Conservation (phyloP, 2,888 invertebrate genomes). For the Cybosia mesomella region DNA sequence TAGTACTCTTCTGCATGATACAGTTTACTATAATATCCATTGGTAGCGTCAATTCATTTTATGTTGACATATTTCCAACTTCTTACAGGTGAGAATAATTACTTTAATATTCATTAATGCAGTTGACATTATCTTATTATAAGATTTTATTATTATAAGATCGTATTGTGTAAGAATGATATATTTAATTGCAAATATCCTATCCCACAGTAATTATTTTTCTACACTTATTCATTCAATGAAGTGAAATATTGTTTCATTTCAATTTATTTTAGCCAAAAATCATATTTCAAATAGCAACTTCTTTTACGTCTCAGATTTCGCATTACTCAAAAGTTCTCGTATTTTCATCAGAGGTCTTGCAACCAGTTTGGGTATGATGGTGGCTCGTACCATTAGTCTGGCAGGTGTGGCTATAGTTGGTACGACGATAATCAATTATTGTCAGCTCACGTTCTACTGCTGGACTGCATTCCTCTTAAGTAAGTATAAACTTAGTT, state of each 20-base stretch:
- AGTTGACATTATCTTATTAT: background rate
- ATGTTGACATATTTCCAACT: slow-evolving; percentile 56
- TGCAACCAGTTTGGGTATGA: slow-evolving; percentile 53
- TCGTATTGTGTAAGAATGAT: background rate
- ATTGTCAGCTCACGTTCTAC: slow-evolving; percentile 54
- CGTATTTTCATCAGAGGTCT: slow-evolving; percentile 44
- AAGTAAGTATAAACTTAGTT: slow-evolving; percentile 40
- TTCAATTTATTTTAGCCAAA: too few species aligned
- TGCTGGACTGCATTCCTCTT: slow-evolving; percentile 50
- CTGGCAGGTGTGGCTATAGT: slow-evolving; percentile 54
- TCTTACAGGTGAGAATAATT: slow-evolving; percentile 49
- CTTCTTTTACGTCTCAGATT: too few species aligned
- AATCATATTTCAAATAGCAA: too few species aligned
- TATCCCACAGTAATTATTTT: too few species aligned
- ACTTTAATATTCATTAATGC: background rate
- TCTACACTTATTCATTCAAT: too few species aligned
- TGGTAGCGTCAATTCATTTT: slow-evolving; percentile 52
- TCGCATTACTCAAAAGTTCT: too few species aligned
- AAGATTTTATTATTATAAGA: background rate
- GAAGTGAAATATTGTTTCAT: too few species aligned
- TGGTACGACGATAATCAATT: slow-evolving; percentile 41
- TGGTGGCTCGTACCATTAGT: slow-evolving; percentile 53
- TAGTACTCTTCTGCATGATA: slow-evolving; percentile 49
- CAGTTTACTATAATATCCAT: slow-evolving; percentile 46
- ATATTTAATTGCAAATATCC: too few species aligned